Conservation (phyloP, 2,888 invertebrate species). For the Argyresthia albistria region DNA sequence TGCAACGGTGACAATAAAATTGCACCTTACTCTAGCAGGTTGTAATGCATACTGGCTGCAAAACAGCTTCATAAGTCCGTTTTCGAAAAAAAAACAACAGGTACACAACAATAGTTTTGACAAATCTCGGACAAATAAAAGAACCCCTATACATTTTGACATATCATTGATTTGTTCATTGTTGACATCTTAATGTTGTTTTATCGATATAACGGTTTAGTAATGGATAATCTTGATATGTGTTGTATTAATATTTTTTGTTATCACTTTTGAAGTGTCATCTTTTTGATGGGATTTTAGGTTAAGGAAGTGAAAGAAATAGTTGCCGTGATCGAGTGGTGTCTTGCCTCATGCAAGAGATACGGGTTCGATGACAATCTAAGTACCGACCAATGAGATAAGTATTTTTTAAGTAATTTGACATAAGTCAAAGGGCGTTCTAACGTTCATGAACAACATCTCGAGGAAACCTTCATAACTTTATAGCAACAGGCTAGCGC, state of each 20-base stretch:
- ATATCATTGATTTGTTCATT: conserved; percentile 4
- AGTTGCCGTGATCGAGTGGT: too few species aligned
- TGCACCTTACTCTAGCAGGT: conserved; percentile 60
- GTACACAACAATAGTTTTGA: conserved; percentile 36
- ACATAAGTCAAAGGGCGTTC: neutral
- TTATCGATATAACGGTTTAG: neutral
- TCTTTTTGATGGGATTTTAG: too few species aligned
- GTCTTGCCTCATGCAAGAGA: too few species aligned
- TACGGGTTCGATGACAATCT: neutral
- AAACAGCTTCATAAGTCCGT: conserved; percentile 51
- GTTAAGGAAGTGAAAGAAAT: too few species aligned
- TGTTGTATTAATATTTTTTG: neutral
- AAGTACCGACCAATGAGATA: neutral
- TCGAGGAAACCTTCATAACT: neutral
- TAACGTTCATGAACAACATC: neutral
- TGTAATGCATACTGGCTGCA: conserved; percentile 51
- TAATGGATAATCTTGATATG: neutral
- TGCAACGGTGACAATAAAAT: conserved; percentile 16
- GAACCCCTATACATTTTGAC: conserved; percentile 36
- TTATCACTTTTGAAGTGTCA: too few species aligned
- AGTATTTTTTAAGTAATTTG: neutral
- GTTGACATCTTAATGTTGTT: neutral
- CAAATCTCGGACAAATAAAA: neutral
- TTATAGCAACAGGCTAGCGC: neutral
- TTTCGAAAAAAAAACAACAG: conserved; percentile 55